phyloP scores from a whole-genome alignment of 2,797 vertebrate genomes.

The Phoebastria nigripes region DNA sequence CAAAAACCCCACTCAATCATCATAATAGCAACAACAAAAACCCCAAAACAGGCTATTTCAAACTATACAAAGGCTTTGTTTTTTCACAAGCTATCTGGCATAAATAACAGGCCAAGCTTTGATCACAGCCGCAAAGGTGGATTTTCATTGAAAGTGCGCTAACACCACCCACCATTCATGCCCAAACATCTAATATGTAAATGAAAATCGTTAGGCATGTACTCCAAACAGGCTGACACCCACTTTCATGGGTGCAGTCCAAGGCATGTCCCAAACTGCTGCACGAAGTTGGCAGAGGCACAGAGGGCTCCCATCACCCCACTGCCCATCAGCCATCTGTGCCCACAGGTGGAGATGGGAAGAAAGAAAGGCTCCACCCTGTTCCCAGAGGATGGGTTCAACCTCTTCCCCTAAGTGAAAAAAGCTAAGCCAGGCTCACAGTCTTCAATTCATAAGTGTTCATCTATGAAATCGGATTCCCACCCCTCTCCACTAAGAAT shows the following conservation, averaged over 20 bases:
- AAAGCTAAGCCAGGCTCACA: conserved; percentile 27
- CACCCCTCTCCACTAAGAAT: conserved; percentile 61
- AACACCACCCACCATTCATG: not conserved
- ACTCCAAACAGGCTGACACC: not conserved
- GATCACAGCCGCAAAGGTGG: not conserved
- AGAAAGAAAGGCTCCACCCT: conserved; percentile 19
- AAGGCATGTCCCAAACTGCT: conserved; percentile 33
- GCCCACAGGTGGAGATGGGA: conserved; percentile 19
- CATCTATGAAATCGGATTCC: conserved; percentile 68
- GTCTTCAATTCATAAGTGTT: conserved; percentile 58
- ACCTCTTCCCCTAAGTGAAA: conserved; percentile 35
- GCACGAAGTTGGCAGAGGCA: conserved; percentile 2
- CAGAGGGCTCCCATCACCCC: not conserved
- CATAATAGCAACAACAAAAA: not conserved
- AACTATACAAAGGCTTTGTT: not conserved
- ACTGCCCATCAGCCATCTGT: conserved; percentile 30
- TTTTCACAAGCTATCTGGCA: not conserved
- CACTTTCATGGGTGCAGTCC: not conserved
- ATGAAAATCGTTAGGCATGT: not conserved
- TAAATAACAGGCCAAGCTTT: not conserved
- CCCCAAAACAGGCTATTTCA: not conserved
- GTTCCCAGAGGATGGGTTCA: conserved; percentile 13
- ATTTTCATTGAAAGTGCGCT: not conserved
- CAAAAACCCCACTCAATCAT: not conserved
- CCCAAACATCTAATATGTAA: not conserved